A percentile compares a stretch with the other conserved stretches of the same genome.
Evolutionary conservation across 2,888 invertebrate species (phyloP).

Genomic region (Pherbina coryleti): DNA sequence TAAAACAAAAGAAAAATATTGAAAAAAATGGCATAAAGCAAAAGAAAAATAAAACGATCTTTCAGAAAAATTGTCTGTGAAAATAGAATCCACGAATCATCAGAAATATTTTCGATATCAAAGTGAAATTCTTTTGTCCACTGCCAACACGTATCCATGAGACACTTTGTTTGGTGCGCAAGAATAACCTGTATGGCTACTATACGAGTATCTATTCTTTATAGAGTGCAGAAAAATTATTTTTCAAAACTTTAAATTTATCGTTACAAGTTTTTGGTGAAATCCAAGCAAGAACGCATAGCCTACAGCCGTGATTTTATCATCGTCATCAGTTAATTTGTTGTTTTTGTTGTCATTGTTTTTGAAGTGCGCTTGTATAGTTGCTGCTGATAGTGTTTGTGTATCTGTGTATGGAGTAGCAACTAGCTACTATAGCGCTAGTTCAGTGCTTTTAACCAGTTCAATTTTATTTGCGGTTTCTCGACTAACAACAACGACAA

Average conservation of each 20-base stretch:
- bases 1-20: neutral
- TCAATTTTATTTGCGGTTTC: slow-evolving; percentile 39
- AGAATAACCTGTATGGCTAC: neutral
- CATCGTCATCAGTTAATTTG: slow-evolving; percentile 40
- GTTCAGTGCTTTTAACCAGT: slow-evolving; percentile 43
- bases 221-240: neutral
- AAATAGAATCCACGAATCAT: neutral
- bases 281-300: neutral
- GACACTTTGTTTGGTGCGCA: neutral
- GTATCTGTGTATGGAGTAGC: slow-evolving; percentile 24
- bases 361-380: slow-evolving; percentile 24
- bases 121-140: slow-evolving; percentile 26
- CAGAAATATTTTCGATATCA: neutral
- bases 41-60: neutral
- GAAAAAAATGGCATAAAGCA: neutral
- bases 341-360: slow-evolving; percentile 24
- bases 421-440: slow-evolving; percentile 7
- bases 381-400: slow-evolving; percentile 11
- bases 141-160: neutral
- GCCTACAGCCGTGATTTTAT: slow-evolving; percentile 27
- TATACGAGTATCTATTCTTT: too few species aligned
- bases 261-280: neutral
- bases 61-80: neutral
- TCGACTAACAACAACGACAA: slow-evolving; percentile 40
- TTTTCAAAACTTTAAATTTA: neutral